These are phyloP conservation scores for Neoniphon sammara DNA, from an alignment of 2,797 vertebrate genomes.

Conservation along the genomic window DNA sequence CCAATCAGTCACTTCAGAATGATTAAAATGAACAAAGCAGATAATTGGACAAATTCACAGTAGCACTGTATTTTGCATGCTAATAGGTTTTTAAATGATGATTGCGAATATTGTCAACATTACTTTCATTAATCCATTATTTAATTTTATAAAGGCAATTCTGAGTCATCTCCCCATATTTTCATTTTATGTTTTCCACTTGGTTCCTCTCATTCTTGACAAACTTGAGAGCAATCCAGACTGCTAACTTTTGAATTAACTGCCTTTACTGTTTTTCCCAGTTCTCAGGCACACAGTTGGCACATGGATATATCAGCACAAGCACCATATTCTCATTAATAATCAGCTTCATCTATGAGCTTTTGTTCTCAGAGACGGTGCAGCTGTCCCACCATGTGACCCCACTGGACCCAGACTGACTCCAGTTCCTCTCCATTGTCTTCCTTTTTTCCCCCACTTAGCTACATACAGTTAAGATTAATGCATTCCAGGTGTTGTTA, in stretches of 20 bases:
- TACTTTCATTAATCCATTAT: too few relatives aligned
- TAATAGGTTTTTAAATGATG: too few relatives aligned
- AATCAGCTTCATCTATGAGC: neutral
- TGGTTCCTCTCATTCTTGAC: neutral
- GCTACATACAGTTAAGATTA: too few relatives aligned
- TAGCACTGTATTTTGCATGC: too few relatives aligned
- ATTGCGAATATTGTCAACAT: too few relatives aligned
- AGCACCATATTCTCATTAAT: neutral
- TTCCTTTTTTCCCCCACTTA: neutral
- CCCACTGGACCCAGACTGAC: too few relatives aligned
- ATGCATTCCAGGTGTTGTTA: too few relatives aligned
- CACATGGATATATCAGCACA: neutral
- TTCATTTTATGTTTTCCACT: neutral
- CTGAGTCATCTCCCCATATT: neutral
- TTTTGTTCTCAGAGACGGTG: neutral
- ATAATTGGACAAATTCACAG: too few relatives aligned
- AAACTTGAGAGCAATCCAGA: neutral
- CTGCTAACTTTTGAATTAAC: neutral
- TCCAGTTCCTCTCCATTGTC: neutral
- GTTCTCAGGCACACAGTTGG: neutral
- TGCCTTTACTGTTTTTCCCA: neutral
- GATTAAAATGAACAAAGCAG: too few relatives aligned
- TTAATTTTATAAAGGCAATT: too few relatives aligned
- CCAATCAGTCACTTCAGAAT: too few relatives aligned
- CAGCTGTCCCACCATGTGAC: too few relatives aligned